These are phyloP conservation scores for Enteromius afrohamiltoni DNA, from an alignment of 2,797 vertebrate species.

Conservation along the genomic window DNA sequence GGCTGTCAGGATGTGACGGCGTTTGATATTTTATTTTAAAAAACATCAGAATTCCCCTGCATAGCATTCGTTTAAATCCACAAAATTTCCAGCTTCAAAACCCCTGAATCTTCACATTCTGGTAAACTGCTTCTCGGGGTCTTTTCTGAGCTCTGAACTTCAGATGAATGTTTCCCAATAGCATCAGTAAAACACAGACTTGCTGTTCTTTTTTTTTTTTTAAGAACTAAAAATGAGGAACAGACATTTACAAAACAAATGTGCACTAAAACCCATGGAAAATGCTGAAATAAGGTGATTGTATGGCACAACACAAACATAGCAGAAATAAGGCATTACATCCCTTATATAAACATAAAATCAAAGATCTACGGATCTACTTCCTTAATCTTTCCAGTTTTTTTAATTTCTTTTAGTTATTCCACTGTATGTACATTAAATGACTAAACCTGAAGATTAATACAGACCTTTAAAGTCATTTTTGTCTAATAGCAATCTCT, in stretches of 20 bases:
- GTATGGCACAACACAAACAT: not conserved
- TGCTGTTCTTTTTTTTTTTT: not conserved
- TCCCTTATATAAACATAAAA: not conserved
- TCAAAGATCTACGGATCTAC: not conserved
- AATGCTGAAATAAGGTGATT: not conserved
- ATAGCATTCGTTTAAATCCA: not conserved
- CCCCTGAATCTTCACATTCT: slow-evolving; percentile 21
- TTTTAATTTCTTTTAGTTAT: not conserved
- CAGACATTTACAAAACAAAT: not conserved
- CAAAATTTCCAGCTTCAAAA: slow-evolving; percentile 24
- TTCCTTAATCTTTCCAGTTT: not conserved
- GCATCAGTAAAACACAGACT: not conserved
- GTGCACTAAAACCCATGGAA: not conserved
- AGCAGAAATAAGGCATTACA: not conserved
- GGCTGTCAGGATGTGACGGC: slow-evolving; percentile 25
- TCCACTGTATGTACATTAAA: not conserved
- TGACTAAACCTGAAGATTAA: not conserved
- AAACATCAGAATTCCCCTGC: slow-evolving; percentile 42
- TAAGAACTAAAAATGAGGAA: slow-evolving; percentile 1
- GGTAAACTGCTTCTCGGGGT: not conserved
- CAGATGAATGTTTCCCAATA: not conserved
- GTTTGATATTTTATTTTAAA: slow-evolving; percentile 7
- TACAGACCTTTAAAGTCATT: not conserved
- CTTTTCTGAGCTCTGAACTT: slow-evolving; percentile 7
- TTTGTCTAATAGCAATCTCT: not conserved